Percentiles rank a stretch among this genome's conserved stretches.
Evolutionary conservation across 2,113 vertebrate genomes (phyloP).

Genomic region (Oreocharis arfaki): DNA sequence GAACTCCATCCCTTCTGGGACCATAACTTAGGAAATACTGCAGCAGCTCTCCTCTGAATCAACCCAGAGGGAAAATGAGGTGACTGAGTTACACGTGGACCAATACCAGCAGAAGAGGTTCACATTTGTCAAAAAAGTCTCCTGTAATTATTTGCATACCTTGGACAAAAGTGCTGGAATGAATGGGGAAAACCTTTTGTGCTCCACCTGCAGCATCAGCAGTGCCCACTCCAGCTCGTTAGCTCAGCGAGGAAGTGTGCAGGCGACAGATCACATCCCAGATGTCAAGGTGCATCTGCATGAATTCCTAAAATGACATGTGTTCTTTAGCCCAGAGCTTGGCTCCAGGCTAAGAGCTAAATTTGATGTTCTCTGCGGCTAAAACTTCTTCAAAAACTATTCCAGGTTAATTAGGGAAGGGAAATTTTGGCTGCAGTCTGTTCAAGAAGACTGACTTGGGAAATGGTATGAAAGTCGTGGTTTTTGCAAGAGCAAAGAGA

Average conservation of each 20-base stretch:
- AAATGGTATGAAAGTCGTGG: not conserved
- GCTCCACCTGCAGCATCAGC: not conserved
- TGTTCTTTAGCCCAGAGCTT: constrained; percentile 71
- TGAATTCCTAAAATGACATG: constrained; percentile 70
- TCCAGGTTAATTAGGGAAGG: constrained; percentile 65
- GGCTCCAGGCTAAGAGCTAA: constrained; percentile 73
- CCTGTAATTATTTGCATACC: not conserved
- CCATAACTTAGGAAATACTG: not conserved
- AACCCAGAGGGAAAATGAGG: not conserved
- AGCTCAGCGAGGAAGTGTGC: not conserved
- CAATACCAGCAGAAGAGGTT: not conserved
- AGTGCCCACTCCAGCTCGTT: not conserved
- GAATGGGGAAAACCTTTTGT: not conserved
- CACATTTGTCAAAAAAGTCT: not conserved
- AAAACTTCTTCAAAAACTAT: constrained; percentile 65
- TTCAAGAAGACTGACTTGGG: constrained; percentile 45
- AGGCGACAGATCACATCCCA: constrained; percentile 39
- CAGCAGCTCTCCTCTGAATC: not conserved
- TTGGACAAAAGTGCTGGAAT: not conserved
- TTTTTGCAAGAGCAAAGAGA: constrained; percentile 38
- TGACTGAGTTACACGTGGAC: not conserved
- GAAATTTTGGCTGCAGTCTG: constrained; percentile 57
- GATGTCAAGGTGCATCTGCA: constrained; percentile 64
- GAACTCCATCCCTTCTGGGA: not conserved
- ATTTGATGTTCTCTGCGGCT: constrained; percentile 70